A percentile compares a stretch with the other conserved stretches of the same genome.
Conservation (phyloP, 2,113 vertebrate genomes). For the Lathamus discolor region DNA sequence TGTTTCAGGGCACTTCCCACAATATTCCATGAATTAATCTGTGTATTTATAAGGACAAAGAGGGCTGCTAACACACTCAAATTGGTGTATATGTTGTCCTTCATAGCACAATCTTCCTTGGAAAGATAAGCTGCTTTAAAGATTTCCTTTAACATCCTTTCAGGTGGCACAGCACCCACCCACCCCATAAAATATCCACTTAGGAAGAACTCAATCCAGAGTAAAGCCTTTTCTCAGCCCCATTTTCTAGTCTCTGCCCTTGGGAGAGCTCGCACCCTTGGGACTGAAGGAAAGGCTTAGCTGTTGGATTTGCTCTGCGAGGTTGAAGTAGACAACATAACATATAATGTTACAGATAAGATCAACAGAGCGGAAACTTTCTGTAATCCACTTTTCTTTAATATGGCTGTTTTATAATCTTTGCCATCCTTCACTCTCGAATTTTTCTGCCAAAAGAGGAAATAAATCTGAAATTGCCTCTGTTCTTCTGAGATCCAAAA, state of each 20-base stretch:
- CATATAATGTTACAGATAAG: not conserved
- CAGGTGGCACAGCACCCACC: not conserved
- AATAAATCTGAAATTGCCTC: slow-evolving; percentile 29
- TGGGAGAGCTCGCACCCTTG: accelerated
- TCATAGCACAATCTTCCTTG: not conserved
- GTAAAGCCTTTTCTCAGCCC: not conserved
- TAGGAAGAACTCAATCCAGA: not conserved
- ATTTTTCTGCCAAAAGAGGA: slow-evolving; percentile 33
- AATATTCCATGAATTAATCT: not conserved
- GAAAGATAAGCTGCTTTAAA: not conserved
- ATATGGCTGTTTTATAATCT: not conserved
- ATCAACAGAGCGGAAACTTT: not conserved
- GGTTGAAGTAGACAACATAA: not conserved
- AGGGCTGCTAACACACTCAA: not conserved
- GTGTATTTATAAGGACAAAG: not conserved
- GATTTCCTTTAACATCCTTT: not conserved
- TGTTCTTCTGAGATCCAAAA: not conserved
- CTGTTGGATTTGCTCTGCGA: not conserved
- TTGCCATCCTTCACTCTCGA: not conserved
- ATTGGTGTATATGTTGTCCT: not conserved
- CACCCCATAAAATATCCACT: not conserved
- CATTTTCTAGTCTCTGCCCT: not conserved
- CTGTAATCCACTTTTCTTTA: not conserved
- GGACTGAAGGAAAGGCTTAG: not conserved
- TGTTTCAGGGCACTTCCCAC: not conserved